phyloP scores from a whole-genome alignment of 2,113 vertebrate genomes.

The Apus apus region DNA sequence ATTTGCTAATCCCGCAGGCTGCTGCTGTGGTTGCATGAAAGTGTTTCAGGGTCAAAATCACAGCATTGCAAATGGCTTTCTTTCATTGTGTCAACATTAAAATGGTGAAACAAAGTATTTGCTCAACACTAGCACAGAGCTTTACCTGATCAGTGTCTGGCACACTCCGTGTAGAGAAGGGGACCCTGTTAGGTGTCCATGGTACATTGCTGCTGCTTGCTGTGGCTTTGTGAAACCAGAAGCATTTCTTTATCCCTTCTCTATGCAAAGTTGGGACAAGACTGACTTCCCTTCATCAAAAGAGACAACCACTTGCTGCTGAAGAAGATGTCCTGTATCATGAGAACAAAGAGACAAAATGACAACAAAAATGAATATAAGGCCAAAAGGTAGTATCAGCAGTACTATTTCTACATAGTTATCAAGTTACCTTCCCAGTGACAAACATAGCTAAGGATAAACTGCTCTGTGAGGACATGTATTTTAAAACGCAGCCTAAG shows the following conservation, averaged over 20 bases:
- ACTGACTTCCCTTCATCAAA: conserved; percentile 62
- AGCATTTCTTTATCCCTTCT: neutral
- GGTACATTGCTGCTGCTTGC: neutral
- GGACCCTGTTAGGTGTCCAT: neutral
- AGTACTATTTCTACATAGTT: neutral
- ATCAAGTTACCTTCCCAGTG: conserved; percentile 11
- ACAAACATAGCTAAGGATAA: conserved; percentile 31
- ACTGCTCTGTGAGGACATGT: neutral
- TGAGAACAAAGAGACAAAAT: conserved; percentile 67
- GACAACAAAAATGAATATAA: conserved; percentile 70
- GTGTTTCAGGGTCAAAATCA: neutral
- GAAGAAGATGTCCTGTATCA: conserved; percentile 74
- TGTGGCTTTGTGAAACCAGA: neutral
- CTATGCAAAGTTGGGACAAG: conserved; percentile 71
- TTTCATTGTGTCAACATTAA: neutral
- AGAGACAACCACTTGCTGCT: conserved; percentile 77
- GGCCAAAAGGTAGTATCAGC: conserved; percentile 72
- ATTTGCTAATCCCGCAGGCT: neutral
- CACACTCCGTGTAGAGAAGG: neutral
- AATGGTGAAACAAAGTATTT: neutral
- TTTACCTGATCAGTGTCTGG: neutral
- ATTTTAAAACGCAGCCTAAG: conserved; percentile 34
- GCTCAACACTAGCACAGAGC: neutral
- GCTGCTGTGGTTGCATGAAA: neutral
- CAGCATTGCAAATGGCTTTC: neutral